Conservation (phyloP, 1,140 invertebrate species). For the Penaeus chinensis region DNA sequence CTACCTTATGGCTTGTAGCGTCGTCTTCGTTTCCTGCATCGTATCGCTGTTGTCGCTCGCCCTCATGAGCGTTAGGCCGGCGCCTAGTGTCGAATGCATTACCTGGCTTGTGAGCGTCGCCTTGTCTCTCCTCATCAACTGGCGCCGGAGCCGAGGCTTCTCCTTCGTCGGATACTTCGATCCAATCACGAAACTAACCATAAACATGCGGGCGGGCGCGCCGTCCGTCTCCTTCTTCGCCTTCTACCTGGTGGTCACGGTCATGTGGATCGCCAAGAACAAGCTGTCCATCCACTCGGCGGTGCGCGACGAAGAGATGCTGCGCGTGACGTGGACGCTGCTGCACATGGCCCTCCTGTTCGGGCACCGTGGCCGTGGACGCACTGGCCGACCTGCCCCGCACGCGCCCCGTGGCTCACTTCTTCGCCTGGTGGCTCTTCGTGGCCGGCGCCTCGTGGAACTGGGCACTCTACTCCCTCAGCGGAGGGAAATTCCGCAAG, state of each 20-base stretch:
- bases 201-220: conserved; percentile 1
- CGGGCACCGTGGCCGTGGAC: background rate
- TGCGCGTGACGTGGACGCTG: background rate
- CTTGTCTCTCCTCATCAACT: conserved; percentile 2
- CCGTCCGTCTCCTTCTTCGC: background rate
- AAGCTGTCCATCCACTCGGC: conserved; percentile 9
- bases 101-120: background rate
- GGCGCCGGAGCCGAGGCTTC: background rate
- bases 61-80: background rate
- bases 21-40: background rate
- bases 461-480: conserved; percentile 25
- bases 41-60: conserved; percentile 1
- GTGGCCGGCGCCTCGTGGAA: conserved; percentile 14
- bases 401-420: background rate
- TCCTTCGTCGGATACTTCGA: conserved; percentile 21
- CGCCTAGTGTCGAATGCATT: background rate
- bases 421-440: conserved; percentile 19
- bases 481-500: background rate
- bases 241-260: background rate
- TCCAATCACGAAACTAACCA: conserved; percentile 25
- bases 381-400: background rate
- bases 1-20: background rate
- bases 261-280: background rate
- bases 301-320: background rate
- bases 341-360: background rate